These are phyloP conservation scores for Corythaixoides concolor DNA, from an alignment of 2,113 vertebrate genomes.

Conservation along the genomic window DNA sequence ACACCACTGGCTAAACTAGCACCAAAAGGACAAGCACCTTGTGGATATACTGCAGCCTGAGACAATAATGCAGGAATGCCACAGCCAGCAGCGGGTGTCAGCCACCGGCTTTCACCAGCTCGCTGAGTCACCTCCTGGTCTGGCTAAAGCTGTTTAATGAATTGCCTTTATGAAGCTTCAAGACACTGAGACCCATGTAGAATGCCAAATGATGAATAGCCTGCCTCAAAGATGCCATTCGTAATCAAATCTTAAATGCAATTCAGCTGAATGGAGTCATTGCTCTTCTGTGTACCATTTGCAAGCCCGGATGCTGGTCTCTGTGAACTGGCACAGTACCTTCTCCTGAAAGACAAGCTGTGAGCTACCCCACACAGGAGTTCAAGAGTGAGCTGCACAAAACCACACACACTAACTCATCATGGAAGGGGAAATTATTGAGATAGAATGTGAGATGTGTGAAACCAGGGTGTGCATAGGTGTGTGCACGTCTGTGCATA, in stretches of 20 bases:
- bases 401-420: background rate
- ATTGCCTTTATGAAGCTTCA: conserved; percentile 65
- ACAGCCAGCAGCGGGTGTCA: background rate
- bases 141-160: conserved; percentile 67
- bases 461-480: background rate
- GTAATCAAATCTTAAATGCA: conserved; percentile 74
- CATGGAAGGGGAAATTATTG: background rate
- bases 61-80: background rate
- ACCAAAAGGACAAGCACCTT: background rate
- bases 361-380: background rate
- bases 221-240: conserved; percentile 57
- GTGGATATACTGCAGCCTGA: background rate
- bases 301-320: background rate
- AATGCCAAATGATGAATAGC: conserved; percentile 70
- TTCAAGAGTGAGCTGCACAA: background rate
- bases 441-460: background rate
- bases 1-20: background rate
- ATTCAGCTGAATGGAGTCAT: conserved; percentile 48
- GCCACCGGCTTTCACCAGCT: background rate
- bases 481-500: background rate
- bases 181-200: conserved; percentile 42
- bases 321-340: background rate
- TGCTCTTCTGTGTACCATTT: conserved; percentile 42
- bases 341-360: background rate
- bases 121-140: background rate